These are phyloP conservation scores for Lytechinus variegatus DNA, from an alignment of 35 echinoderm and acorn worm species.

Conservation along the genomic window DNA sequence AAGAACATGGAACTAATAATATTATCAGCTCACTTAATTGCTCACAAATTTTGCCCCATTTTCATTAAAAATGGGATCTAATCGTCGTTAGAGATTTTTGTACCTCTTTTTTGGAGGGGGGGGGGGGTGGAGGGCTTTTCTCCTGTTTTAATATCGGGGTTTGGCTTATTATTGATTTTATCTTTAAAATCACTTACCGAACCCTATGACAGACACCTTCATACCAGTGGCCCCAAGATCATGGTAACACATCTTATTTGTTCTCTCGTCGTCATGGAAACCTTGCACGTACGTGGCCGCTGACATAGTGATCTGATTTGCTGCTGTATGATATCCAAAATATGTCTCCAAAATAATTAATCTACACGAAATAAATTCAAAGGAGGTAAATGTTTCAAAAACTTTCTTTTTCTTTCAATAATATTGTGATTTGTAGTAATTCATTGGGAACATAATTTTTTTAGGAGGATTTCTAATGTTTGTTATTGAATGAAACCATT, in stretches of 20 bases:
- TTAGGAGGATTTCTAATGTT: too few relatives aligned
- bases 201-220: conserved; percentile 75
- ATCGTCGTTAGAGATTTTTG: neutral
- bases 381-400: too few relatives aligned
- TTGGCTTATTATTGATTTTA: neutral
- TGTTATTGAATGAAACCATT: too few relatives aligned
- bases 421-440: too few relatives aligned
- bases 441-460: too few relatives aligned
- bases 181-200: conserved; percentile 67
- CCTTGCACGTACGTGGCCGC: conserved; percentile 67
- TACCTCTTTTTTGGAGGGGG: neutral
- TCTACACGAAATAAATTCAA: too few relatives aligned
- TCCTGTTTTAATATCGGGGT: neutral
- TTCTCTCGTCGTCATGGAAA: conserved; percentile 78
- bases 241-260: conserved; percentile 72
- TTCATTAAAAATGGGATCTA: neutral
- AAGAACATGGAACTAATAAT: neutral
- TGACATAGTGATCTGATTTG: too few relatives aligned
- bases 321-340: too few relatives aligned
- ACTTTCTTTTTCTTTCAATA: too few relatives aligned
- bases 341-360: too few relatives aligned
- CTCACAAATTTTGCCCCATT: neutral
- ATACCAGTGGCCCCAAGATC: conserved; percentile 82
- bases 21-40: neutral
- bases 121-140: neutral